Evolutionary conservation across 1,140 invertebrate genomes (phyloP), one percentile per base, ranked within the genome.

Genomic region (Leptinotarsa texana): DNA sequence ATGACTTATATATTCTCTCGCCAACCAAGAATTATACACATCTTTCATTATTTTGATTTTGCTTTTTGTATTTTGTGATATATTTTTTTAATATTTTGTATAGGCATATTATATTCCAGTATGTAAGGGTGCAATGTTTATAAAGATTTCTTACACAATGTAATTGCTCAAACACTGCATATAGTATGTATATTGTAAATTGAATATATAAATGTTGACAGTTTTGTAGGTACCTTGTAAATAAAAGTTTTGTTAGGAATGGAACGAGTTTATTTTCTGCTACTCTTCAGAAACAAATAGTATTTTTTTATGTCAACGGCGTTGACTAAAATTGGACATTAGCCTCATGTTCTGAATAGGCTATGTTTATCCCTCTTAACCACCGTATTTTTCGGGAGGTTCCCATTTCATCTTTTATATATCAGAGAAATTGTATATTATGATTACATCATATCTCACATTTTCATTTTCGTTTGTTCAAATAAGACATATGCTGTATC

Each of bases 1-100:
- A 57, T 3, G 6, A 57, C 3, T 8, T 65, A 15, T 65, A 65
- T 33, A 27, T 33, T 65, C 8, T 15, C 69, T 68, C 73, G 73
- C 51, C 75, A 76, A 76, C 75, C 75, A 69, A 76, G 75, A 76
- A 76, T 72, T 24, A 63, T 69, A 76, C 63, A 76, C 72, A 76
- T 76, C 57, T 73, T 68, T 62, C 67, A 21, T 76, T 69, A 48
- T 51, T n/a, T 72, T 66, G 51, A 51, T 66, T 72, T 65, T 75
- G 47, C 47, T 73, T 57, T 17, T 67, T 63, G 69, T 75, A 66
- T 65, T 72, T 71, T 69, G 74, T 75, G 74, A 69, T 71, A 75
- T 75, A 51, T 69, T 13, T 11, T 42, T 69, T 69, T 21, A 8
- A 17, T 21, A 48, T 69, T 65, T 65, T 65, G 63, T 65, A 65